phyloP scores from a whole-genome alignment of 2,888 invertebrate species.

The Spialia ferax region DNA sequence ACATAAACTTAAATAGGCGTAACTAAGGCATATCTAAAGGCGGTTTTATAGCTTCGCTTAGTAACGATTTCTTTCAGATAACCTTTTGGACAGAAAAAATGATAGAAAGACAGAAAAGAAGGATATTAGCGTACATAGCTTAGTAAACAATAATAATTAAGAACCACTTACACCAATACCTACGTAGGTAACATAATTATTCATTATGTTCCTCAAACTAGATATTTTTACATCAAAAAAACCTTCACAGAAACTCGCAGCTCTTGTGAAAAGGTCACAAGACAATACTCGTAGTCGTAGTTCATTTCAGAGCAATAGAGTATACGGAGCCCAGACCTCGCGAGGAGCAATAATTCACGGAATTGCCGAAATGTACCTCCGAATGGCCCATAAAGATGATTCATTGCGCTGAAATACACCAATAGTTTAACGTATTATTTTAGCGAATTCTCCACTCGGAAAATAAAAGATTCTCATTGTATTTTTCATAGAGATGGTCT shows the following conservation, averaged over 20 bases:
- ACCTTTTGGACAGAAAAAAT: too few relatives aligned
- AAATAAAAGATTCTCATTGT: constrained; percentile 34
- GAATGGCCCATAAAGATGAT: constrained; percentile 83
- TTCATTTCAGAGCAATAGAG: constrained; percentile 45
- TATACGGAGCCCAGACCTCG: constrained; percentile 45
- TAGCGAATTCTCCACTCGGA: constrained; percentile 36
- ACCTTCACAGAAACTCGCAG: neutral
- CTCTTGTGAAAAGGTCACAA: constrained; percentile 33
- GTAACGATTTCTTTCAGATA: too few relatives aligned
- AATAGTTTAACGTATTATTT: constrained; percentile 65
- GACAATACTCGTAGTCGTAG: constrained; percentile 42
- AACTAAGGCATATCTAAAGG: too few relatives aligned
- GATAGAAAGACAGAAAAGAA: too few relatives aligned
- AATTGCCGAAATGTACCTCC: constrained; percentile 76
- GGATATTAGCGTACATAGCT: too few relatives aligned
- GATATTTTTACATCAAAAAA: neutral
- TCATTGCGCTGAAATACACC: constrained; percentile 65
- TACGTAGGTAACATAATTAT: too few relatives aligned
- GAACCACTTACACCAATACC: too few relatives aligned
- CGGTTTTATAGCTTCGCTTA: too few relatives aligned
- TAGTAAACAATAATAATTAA: too few relatives aligned
- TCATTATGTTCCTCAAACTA: too few relatives aligned
- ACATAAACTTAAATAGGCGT: too few relatives aligned
- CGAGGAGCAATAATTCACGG: constrained; percentile 65
- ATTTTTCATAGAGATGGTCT: constrained; percentile 11